Conservation (phyloP, 2,797 vertebrate species). For the Numenius phaeopus region DNA sequence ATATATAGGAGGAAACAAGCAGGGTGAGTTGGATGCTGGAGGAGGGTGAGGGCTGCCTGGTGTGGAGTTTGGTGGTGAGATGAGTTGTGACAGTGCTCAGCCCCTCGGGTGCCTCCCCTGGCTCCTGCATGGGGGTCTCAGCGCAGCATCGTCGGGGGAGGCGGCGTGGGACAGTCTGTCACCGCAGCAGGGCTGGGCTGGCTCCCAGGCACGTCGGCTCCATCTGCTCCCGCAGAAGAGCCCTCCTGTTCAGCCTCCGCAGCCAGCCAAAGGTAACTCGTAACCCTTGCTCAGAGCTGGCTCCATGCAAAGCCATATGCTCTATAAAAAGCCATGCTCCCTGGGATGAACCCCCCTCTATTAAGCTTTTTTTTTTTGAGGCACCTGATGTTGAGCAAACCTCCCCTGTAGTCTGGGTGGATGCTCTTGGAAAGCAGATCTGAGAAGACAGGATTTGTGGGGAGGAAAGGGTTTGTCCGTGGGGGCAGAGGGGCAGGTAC, state of each 20-base stretch:
- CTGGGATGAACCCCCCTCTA: neutral
- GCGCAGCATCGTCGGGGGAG: neutral
- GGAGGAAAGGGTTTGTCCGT: rapidly evolving
- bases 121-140: neutral
- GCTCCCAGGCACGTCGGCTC: conserved; percentile 50
- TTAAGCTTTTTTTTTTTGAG: neutral
- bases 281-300: conserved; percentile 29
- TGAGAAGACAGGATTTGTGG: neutral
- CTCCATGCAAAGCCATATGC: rapidly evolving
- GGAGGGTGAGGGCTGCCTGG: neutral
- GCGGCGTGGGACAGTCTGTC: conserved; percentile 55
- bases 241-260: conserved; percentile 34
- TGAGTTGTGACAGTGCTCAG: neutral
- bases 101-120: neutral
- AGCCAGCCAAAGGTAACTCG: conserved; percentile 18
- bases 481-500: neutral
- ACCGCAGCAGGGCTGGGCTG: conserved; percentile 50
- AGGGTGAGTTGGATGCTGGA: neutral
- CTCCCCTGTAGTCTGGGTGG: neutral
- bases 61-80: neutral
- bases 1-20: neutral
- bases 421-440: neutral
- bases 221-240: conserved; percentile 61
- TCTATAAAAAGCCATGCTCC: neutral
- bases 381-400: neutral